Percentiles rank a stretch among this genome's conserved stretches.
Conservation (phyloP, 2,113 vertebrate genomes). For the Ctenomys sociabilis region DNA sequence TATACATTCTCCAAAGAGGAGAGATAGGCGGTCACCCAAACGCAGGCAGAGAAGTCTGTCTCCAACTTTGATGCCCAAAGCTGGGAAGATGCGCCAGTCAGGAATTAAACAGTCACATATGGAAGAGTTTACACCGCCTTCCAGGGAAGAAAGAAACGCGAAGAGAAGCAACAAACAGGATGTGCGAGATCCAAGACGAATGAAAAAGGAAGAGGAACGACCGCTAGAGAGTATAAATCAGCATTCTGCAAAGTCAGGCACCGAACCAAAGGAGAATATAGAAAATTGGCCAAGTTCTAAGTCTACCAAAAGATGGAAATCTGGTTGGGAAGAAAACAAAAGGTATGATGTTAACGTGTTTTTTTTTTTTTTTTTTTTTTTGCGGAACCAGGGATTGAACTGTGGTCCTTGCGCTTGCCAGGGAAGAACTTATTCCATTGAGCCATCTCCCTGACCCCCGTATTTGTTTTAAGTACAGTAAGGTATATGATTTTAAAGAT, state of each 20-base stretch:
- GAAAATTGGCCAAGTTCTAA: conserved; percentile 90
- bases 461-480: conserved; percentile 32
- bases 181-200: conserved; percentile 88
- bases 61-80: conserved; percentile 89
- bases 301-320: conserved; percentile 93
- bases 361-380: too few relatives aligned
- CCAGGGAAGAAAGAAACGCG: conserved; percentile 88
- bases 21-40: conserved; percentile 94
- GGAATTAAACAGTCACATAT: conserved; percentile 86
- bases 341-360: conserved; percentile 90
- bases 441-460: too few relatives aligned
- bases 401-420: too few relatives aligned
- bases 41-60: conserved; percentile 91
- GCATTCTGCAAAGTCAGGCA: conserved; percentile 86
- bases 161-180: conserved; percentile 91
- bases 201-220: conserved; percentile 92
- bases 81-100: conserved; percentile 87
- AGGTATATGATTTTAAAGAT: not conserved
- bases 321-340: conserved; percentile 98
- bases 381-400: too few relatives aligned
- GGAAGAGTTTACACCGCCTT: conserved; percentile 84
- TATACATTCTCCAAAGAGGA: conserved; percentile 91
- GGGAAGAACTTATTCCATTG: too few relatives aligned
- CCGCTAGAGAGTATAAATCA: conserved; percentile 85
- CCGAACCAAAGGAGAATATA: conserved; percentile 91